Evolutionary conservation across 2,113 vertebrate genomes (phyloP).

Genomic region (Mohoua ochrocephala): DNA sequence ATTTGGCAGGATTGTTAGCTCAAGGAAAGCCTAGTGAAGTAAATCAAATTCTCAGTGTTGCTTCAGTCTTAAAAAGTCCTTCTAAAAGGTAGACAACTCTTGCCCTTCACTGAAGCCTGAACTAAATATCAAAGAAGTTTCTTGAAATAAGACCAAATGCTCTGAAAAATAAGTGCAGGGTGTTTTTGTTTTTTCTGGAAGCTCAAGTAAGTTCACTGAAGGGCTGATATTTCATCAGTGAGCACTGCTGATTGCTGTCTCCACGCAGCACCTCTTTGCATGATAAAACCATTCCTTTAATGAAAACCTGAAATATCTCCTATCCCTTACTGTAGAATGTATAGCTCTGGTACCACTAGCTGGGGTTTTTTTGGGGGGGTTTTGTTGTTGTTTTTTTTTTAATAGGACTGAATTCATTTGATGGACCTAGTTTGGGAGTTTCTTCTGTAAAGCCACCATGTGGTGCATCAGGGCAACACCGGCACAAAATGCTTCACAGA

Average conservation of each 20-base stretch:
- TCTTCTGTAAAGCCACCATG: not conserved
- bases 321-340: not conserved
- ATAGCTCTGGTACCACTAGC: not conserved
- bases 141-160: not conserved
- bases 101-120: not conserved
- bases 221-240: not conserved
- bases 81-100: not conserved
- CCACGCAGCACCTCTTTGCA: not conserved
- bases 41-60: not conserved
- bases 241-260: not conserved
- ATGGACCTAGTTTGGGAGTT: not conserved
- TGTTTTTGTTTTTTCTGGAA: not conserved
- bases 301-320: not conserved
- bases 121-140: not conserved
- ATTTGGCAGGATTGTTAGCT: not conserved
- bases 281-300: not conserved
- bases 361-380: not conserved
- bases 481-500: not conserved
- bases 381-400: not conserved
- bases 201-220: not conserved
- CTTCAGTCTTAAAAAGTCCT: not conserved
- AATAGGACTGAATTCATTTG: not conserved
- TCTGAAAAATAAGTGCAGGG: not conserved
- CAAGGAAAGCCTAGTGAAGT: not conserved
- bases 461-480: not conserved